Percentiles rank a stretch among this genome's conserved stretches.
phyloP scores from a whole-genome alignment of 2,888 invertebrate species.

The Drosophila cognata region DNA sequence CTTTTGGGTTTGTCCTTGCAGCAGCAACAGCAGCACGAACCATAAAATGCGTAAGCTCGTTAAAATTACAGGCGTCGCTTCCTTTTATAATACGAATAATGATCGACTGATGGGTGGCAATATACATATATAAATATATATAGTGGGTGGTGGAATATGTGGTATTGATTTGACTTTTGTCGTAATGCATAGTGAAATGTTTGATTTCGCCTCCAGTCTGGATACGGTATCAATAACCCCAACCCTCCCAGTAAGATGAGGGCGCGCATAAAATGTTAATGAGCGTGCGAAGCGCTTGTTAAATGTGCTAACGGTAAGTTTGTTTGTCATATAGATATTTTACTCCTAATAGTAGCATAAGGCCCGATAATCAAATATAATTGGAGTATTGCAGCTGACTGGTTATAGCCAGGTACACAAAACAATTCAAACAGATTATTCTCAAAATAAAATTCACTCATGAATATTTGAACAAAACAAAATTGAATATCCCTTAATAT shows the following conservation, averaged over 20 bases:
- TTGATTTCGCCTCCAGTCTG: conserved; percentile 36
- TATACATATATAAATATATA: not conserved
- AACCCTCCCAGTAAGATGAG: too few species aligned
- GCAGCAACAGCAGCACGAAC: conserved; percentile 30
- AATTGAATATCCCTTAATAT: not conserved
- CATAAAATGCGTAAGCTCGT: conserved; percentile 79
- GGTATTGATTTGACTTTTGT: conserved; percentile 66
- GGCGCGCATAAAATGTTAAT: conserved; percentile 36
- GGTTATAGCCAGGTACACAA: not conserved
- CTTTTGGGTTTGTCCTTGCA: conserved; percentile 30
- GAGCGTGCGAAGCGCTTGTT: conserved; percentile 49
- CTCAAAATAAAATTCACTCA: not conserved
- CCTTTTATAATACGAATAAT: conserved; percentile 72
- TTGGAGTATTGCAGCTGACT: not conserved
- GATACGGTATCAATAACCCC: conserved; percentile 4
- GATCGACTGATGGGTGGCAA: conserved; percentile 43
- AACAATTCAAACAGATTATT: not conserved
- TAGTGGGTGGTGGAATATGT: not conserved
- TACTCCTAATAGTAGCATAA: not conserved
- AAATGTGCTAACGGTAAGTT: conserved; percentile 30
- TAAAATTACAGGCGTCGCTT: conserved; percentile 76
- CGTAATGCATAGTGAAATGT: conserved; percentile 60
- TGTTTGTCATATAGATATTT: rapidly evolving
- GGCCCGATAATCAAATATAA: not conserved
- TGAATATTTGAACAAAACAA: not conserved